These are phyloP conservation scores for Spheniscus mendiculus DNA, from an alignment of 2,113 vertebrate species.

Conservation along the genomic window DNA sequence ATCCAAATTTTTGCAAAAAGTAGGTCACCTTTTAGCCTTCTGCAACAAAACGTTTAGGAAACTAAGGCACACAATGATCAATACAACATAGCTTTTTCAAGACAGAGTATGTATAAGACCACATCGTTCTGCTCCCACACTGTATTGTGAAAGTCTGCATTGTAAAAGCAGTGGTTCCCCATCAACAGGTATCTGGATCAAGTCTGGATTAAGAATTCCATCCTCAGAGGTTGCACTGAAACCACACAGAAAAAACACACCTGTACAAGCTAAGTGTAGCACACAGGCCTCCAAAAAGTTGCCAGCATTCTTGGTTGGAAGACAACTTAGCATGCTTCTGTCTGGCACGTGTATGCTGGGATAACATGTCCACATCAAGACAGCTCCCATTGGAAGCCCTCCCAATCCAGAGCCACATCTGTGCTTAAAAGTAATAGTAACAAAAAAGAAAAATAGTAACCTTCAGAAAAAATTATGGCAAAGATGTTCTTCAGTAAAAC, in stretches of 20 bases:
- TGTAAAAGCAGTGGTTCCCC: neutral
- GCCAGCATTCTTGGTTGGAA: neutral
- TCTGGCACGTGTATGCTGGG: neutral
- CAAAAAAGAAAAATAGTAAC: neutral
- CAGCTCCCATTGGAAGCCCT: neutral
- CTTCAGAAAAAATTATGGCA: accelerated
- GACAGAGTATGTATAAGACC: neutral
- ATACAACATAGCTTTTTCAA: neutral
- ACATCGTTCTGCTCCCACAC: neutral
- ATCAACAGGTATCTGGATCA: neutral
- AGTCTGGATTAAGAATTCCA: neutral
- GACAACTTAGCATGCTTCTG: neutral
- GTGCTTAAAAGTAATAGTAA: neutral
- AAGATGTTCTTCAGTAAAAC: neutral
- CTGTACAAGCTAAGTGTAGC: neutral
- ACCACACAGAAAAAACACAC: neutral
- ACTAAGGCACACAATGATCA: neutral
- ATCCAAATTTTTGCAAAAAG: neutral
- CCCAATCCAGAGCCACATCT: neutral
- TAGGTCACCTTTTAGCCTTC: neutral
- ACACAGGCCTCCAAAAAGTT: neutral
- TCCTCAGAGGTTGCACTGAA: neutral
- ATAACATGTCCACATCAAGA: neutral
- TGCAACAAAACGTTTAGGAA: neutral
- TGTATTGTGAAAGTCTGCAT: neutral